Evolutionary conservation across 2,888 invertebrate species (phyloP), one percentile per base, ranked within the genome.

Genomic region (Drosophila helvetica): DNA sequence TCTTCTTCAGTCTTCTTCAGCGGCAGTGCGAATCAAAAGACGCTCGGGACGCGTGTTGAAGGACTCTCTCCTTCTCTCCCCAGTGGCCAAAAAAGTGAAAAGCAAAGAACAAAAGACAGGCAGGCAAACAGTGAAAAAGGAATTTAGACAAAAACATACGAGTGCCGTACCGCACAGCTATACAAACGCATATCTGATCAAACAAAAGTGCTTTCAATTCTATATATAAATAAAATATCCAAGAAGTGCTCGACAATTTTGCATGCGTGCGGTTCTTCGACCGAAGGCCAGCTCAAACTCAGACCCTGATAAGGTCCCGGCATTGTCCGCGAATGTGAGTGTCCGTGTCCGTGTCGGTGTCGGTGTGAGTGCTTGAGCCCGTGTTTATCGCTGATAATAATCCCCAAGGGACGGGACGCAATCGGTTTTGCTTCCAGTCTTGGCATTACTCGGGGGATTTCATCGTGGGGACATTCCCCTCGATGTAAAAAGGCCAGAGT

Each of bases 11-110:
- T 62, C 60, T 45, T 38, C 22, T 22, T 22, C 22, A 22, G 33
- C 53, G 74, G 46, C 70, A 71, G 74, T 56, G 43, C 47, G n/a
- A 19, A 57, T 17, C 72, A 53, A 27, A 38, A 72, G 55, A 51
- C 45, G 9, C 18, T 54, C 33, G 64, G 30, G 52, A 45, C 56
- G 56, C 47, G 70, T 43, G 55, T 52, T 57, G 66, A 67, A 74
- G 71, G 75, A 72, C 74, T 67, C 65, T 67, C 65, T 38, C 27
- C 19, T 10, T 27, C 17, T 60, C 25, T 68, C 38, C 43, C 18
- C 6, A 38, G 38, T 69, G 50, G 43, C 30, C 22, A n/a, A 53
- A 53, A 48, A 48, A 47, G 47, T 47, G 42, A 22, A 55, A 55
- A 54, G 25, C 19, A 22, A 19, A 42, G 63, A 71, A 71, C 54